Evolutionary conservation across 2,797 vertebrate genomes (phyloP), one percentile per base, ranked within the genome.

Genomic region (Scarus forsteni): DNA sequence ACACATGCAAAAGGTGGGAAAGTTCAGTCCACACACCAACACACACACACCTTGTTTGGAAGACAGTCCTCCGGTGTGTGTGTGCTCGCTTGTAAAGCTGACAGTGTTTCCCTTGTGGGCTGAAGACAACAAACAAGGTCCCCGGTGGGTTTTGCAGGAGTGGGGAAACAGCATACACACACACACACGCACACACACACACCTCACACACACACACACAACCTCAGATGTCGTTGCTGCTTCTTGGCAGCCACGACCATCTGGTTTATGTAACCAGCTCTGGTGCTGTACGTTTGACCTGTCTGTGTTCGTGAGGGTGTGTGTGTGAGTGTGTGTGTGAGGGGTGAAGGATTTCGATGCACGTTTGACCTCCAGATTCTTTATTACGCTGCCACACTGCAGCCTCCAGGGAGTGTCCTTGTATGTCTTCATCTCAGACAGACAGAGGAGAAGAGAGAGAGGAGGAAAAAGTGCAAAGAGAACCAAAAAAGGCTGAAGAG

Each of bases 101-200:
- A 96, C 96, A 97, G 95, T 90, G 82, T 95, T 95, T 96, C 94
- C 95, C 95, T 94, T 94, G 95, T 96, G 96, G 94, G 73, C 72
- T 89, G 95, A 95, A 98, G 71, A 87, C 81, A 97, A 98, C 96
- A 98, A 97, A 95, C 94, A 95, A 96, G 95, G 95, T 96, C 96
- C 96, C 96, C 94, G 81, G 89, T 87, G 95, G 94, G 65, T 90
- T 87, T 80, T 73, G 77, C 80, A 84, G 69, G 74, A 88, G 71
- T 79, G 74, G 75, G 73, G 78, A 67, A 63, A 76, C 68, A 18
- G 48, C 48, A 64, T 35, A 60, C 19, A 51, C 46, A 63, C 55
- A 71, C 55, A 73, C 42, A 75, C 34, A 79, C 66, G 43, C 40
- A 73, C 54, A 61, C 50, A 65, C 44, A 68, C 50, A 63, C 53